Evolutionary conservation across 2,797 vertebrate genomes (phyloP).

Genomic region (Chloroceryle inda): DNA sequence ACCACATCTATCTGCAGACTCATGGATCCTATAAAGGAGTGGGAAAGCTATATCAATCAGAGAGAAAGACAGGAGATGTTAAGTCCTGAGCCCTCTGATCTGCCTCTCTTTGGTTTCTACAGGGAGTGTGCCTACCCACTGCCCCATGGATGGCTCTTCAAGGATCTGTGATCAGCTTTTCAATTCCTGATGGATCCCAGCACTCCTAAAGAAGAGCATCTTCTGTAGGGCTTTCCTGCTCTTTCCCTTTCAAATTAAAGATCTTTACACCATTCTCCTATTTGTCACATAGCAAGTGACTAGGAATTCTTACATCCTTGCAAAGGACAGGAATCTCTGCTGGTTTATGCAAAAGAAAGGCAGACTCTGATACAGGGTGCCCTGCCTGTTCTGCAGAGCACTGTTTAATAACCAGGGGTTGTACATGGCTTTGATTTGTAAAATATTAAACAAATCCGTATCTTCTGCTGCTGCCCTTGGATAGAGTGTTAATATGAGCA

Average conservation of each 20-base stretch:
- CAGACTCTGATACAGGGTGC: background rate
- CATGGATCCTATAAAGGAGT: background rate
- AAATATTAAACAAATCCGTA: background rate
- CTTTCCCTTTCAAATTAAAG: background rate
- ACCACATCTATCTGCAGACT: background rate
- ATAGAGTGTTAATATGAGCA: background rate
- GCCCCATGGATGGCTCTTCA: rapidly evolving
- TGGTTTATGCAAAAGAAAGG: background rate
- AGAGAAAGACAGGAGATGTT: background rate
- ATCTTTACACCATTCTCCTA: background rate
- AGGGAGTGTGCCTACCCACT: background rate
- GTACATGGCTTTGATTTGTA: background rate
- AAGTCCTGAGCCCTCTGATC: background rate
- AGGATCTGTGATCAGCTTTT: background rate
- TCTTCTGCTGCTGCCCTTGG: background rate
- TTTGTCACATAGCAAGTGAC: background rate
- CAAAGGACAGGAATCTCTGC: background rate
- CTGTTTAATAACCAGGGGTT: background rate
- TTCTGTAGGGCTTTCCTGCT: background rate
- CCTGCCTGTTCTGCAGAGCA: background rate
- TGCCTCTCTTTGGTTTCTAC: background rate
- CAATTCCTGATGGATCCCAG: background rate
- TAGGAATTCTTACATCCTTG: background rate
- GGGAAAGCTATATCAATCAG: background rate
- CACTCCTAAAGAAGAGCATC: background rate